phyloP scores from a whole-genome alignment of 2,888 invertebrate genomes.

The Tetragonisca angustula region DNA sequence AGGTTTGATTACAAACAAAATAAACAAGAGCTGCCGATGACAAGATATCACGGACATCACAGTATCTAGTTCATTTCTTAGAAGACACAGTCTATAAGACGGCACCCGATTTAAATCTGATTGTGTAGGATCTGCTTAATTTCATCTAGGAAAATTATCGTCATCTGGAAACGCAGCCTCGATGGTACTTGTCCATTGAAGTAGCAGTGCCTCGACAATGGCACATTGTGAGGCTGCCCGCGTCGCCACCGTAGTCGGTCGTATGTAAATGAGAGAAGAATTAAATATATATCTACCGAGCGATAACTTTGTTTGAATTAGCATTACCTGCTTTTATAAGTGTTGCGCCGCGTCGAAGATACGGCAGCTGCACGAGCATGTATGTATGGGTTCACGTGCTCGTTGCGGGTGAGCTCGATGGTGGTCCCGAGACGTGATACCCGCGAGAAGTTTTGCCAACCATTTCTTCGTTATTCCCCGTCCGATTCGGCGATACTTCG shows the following conservation, averaged over 20 bases:
- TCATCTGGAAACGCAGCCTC: conserved; percentile 9
- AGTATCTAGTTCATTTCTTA: neutral
- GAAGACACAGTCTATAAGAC: neutral
- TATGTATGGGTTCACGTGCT: conserved; percentile 41
- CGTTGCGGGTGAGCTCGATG: conserved; percentile 40
- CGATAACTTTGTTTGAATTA: conserved; percentile 63
- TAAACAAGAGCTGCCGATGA: neutral
- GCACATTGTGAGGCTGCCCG: conserved; percentile 45
- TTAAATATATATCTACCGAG: conserved; percentile 57
- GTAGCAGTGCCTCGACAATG: conserved; percentile 39
- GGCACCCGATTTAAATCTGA: neutral
- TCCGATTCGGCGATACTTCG: neutral
- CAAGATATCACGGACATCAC: neutral
- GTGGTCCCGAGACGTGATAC: conserved; percentile 50
- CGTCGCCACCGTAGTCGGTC: conserved; percentile 31
- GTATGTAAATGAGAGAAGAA: conserved; percentile 53
- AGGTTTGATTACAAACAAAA: too few species aligned
- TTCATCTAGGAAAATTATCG: conserved; percentile 47
- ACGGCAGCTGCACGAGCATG: conserved; percentile 16
- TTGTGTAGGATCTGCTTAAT: conserved; percentile 47
- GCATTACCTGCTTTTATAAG: conserved; percentile 51
- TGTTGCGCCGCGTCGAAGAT: conserved; percentile 37
- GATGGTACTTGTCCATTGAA: conserved; percentile 35
- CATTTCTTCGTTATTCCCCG: conserved; percentile 10
- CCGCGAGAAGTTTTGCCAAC: conserved; percentile 22